phyloP scores from a whole-genome alignment of 2,797 vertebrate species.

The Labroides dimidiatus region DNA sequence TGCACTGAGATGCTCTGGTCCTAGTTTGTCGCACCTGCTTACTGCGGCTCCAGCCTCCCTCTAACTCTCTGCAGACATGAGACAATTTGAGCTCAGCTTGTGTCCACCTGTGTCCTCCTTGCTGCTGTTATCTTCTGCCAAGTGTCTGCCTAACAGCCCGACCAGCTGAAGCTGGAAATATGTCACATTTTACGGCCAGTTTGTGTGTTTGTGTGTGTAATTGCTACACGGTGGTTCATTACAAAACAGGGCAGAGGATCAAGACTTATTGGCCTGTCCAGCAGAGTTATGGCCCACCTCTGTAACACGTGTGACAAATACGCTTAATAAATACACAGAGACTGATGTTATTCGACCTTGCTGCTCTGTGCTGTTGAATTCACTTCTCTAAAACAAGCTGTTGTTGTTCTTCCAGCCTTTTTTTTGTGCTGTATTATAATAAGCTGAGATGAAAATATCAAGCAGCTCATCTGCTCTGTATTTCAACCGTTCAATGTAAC shows the following conservation, averaged over 20 bases:
- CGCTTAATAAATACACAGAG: no score
- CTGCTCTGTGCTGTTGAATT: not conserved
- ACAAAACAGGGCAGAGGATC: conserved; percentile 53
- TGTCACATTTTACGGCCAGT: conserved; percentile 46
- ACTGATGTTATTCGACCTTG: conserved; percentile 26
- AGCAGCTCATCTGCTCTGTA: not conserved
- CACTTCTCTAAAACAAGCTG: not conserved
- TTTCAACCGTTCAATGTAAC: not conserved
- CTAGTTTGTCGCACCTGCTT: not conserved
- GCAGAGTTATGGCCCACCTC: conserved; percentile 53
- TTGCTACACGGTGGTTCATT: conserved; percentile 43
- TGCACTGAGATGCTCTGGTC: not conserved
- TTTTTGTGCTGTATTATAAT: not conserved
- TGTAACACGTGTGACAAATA: conserved; percentile 6
- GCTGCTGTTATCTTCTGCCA: conserved; percentile 3
- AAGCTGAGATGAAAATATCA: no score
- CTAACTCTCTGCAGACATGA: not conserved
- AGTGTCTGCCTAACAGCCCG: conserved; percentile 8
- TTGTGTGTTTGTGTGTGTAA: conserved; percentile 29
- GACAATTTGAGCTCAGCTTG: conserved; percentile 12
- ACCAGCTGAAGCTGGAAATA: conserved; percentile 43
- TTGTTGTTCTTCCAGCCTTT: not conserved
- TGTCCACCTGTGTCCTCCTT: conserved; percentile 7
- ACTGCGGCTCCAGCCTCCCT: not conserved
- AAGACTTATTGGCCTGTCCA: conserved; percentile 44